A percentile compares a stretch with the other conserved stretches of the same genome.
Evolutionary conservation across 1,140 invertebrate genomes (phyloP).

Genomic region (Druon quercuslanigerum): DNA sequence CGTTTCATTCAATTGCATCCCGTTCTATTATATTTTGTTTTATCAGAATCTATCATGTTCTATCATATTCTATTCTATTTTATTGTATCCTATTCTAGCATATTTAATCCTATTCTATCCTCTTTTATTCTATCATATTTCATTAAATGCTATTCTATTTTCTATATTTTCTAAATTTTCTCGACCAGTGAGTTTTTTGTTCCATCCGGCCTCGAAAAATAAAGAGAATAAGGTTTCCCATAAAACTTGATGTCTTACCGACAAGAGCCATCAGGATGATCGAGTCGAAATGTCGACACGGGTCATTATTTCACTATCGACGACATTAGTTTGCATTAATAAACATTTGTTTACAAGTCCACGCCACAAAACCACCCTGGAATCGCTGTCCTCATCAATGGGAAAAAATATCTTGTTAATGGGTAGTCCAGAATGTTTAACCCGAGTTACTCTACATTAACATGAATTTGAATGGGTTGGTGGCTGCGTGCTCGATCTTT

Average conservation of each 20-base stretch:
- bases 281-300: constrained; percentile 5
- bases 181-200: too few species aligned
- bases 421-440: background rate
- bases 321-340: constrained; percentile 56
- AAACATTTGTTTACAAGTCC: constrained; percentile 53
- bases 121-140: too few species aligned
- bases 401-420: constrained; percentile 31
- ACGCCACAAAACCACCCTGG: constrained; percentile 38
- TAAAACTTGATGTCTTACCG: constrained; percentile 26
- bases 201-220: too few species aligned
- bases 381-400: constrained; percentile 33
- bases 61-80: too few species aligned
- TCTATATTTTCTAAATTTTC: too few species aligned
- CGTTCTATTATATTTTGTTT: too few species aligned
- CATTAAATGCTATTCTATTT: too few species aligned
- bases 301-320: constrained; percentile 51
- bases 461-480: constrained; percentile 10
- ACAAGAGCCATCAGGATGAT: background rate
- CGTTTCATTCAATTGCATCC: too few species aligned
- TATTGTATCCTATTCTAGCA: too few species aligned
- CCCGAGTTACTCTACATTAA: constrained; percentile 9
- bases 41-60: too few species aligned
- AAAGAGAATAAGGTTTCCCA: constrained; percentile 14
- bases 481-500: too few species aligned
- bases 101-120: too few species aligned